Evolutionary conservation across 64 coral and sea anemone genomes (phyloP), one percentile per base, ranked within the genome.

Genomic region (Acropora tenuis): DNA sequence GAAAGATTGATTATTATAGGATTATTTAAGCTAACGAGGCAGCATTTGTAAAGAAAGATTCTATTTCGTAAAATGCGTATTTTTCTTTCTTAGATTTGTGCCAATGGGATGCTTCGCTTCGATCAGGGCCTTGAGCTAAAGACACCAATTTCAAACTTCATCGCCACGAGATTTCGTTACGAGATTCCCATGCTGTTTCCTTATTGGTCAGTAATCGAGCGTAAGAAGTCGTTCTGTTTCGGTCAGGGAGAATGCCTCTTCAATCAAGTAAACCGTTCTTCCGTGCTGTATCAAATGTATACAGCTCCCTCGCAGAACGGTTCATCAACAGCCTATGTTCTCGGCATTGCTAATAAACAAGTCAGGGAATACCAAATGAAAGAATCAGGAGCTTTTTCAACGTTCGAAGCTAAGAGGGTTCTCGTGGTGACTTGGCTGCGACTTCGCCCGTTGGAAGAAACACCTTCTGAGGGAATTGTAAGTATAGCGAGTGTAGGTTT

Each of bases 401-500:
- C 16, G n/a, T 91, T 91, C 69, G 58, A 41, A 9, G 89, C 89
- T 41, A 43, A 80, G 2, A 75, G 65, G 53, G 89, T 91, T 8
- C 63, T 84, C 7, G 89, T 91, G 47, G 89, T 91, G 1, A 91
- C 89, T 0, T 91, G 89, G 89, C 49, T 83, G 20, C 79, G 80
- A 19, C 66, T 91, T 44, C 80, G 80, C 53, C 89, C 89, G 17
- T 18, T 50, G 6, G 63, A 47, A 12, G 1, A 7, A 2, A 8
- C 16, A 8, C 41, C 53, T 4, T 2, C 44, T 43, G 53, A 88
- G 47, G 48, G 15, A 44, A 57, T 63, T 61, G 69, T 76, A 76
- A 74, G 69, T 76, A 15, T 13, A 63, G 13, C 10, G 30, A 30
- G 30, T 30, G 30, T 30, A 30, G 30, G 30, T 30, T 30, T 30